A percentile compares a stretch with the other conserved stretches of the same genome.
phyloP scores from a whole-genome alignment of 2,888 invertebrate species.

The Troglohyphantes excavatus region DNA sequence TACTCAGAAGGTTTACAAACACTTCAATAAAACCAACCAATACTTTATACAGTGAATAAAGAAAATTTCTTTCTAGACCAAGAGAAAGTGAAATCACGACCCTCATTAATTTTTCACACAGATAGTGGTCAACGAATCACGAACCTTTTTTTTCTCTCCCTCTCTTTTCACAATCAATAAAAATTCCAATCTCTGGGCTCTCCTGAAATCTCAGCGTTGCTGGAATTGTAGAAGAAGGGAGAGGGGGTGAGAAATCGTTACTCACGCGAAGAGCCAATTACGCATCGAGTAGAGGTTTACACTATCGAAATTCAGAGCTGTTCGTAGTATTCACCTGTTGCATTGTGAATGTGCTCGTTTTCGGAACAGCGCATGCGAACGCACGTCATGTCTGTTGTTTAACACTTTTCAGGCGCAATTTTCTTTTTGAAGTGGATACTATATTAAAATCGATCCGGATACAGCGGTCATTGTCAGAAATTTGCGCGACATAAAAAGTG shows the following conservation, averaged over 20 bases:
- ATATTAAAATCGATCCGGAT: too few relatives aligned
- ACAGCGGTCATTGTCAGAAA: too few relatives aligned
- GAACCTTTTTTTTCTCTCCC: neutral
- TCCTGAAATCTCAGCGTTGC: slow-evolving; percentile 12
- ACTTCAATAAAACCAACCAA: too few relatives aligned
- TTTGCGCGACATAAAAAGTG: too few relatives aligned
- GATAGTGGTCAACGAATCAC: neutral
- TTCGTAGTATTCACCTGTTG: slow-evolving; percentile 49
- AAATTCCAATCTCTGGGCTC: slow-evolving; percentile 32
- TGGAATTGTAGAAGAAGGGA: too few relatives aligned
- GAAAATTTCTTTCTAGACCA: too few relatives aligned
- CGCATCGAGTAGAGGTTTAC: slow-evolving; percentile 47
- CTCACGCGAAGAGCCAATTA: slow-evolving; percentile 71
- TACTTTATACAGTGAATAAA: too few relatives aligned
- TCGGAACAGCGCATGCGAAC: too few relatives aligned
- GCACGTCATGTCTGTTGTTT: too few relatives aligned
- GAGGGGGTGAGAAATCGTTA: neutral
- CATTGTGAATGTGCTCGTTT: neutral
- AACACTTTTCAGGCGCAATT: too few relatives aligned
- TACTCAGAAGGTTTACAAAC: too few relatives aligned
- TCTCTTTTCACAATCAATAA: slow-evolving; percentile 51
- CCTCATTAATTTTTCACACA: slow-evolving; percentile 13
- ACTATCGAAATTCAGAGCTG: neutral
- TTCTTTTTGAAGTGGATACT: too few relatives aligned
- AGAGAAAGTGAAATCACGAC: neutral